phyloP scores from a whole-genome alignment of 2,888 invertebrate species.

The Cataglyphis altisquamis region DNA sequence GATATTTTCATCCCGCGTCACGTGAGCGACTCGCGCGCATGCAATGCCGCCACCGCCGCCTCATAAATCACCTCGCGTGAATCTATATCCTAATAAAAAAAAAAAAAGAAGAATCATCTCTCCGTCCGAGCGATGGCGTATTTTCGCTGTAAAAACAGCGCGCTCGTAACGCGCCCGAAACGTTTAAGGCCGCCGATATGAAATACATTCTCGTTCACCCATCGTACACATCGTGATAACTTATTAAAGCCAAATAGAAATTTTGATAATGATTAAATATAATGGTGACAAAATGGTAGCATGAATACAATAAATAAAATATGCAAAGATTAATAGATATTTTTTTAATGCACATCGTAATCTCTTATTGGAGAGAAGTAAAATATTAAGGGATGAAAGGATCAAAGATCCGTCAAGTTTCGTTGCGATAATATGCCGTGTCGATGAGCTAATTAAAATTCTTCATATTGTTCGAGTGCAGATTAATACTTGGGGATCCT shows the following conservation, averaged over 20 bases:
- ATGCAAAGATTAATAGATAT: background rate
- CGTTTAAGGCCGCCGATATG: conserved; percentile 13
- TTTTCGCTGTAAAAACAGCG: conserved; percentile 26
- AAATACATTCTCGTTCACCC: background rate
- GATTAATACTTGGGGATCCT: background rate
- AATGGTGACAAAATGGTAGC: no score
- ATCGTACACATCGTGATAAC: no score
- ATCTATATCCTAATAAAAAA: conserved; percentile 69
- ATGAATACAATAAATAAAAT: background rate
- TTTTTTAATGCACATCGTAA: background rate
- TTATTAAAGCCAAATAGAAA: background rate
- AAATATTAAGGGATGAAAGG: background rate
- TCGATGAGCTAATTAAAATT: background rate
- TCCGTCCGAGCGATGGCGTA: conserved; percentile 33
- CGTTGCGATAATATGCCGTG: background rate
- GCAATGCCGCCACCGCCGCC: conserved; percentile 53
- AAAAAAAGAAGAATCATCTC: conserved; percentile 62
- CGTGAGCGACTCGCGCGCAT: conserved; percentile 32
- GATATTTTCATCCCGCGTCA: conserved; percentile 66
- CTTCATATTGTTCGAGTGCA: background rate
- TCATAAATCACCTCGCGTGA: conserved; percentile 67
- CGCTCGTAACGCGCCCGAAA: conserved; percentile 48
- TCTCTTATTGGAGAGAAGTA: background rate
- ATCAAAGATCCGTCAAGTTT: background rate
- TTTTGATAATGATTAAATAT: background rate